These are phyloP conservation scores for Corythornis madagascariensis DNA, from an alignment of 2,113 vertebrate species.

Conservation along the genomic window DNA sequence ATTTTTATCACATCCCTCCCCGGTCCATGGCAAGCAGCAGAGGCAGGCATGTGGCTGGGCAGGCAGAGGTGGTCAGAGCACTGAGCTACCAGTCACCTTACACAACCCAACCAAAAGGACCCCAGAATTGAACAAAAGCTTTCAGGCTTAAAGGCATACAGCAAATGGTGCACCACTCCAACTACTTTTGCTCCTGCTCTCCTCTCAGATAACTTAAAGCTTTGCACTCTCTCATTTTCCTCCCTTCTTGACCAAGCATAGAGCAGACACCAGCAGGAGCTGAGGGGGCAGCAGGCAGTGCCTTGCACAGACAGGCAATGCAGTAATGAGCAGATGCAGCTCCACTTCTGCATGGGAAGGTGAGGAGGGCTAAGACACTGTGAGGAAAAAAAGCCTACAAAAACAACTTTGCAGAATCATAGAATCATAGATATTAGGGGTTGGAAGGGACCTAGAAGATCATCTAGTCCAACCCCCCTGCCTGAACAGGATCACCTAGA, in stretches of 20 bases:
- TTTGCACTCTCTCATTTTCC: background rate
- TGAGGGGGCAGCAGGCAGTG: background rate
- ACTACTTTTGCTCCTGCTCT: background rate
- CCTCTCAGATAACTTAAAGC: background rate
- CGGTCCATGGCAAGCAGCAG: background rate
- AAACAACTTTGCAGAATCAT: background rate
- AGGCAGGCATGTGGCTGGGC: background rate
- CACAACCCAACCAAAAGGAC: background rate
- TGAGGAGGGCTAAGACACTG: background rate
- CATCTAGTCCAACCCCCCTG: too few species aligned
- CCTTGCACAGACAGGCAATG: background rate
- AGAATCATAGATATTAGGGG: too few species aligned
- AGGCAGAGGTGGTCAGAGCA: background rate
- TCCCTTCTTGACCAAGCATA: accelerated
- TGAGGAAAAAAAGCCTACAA: background rate
- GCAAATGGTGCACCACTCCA: background rate
- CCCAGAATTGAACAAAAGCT: background rate
- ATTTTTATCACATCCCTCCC: background rate
- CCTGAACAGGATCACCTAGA: too few species aligned
- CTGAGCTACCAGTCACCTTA: background rate
- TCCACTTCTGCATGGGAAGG: background rate
- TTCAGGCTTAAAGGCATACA: background rate
- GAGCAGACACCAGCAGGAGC: background rate
- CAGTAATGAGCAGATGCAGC: background rate
- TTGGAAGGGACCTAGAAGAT: too few species aligned